These are phyloP conservation scores for Tetrapedia diversipes DNA, from an alignment of 2,888 invertebrate species.

Conservation along the genomic window DNA sequence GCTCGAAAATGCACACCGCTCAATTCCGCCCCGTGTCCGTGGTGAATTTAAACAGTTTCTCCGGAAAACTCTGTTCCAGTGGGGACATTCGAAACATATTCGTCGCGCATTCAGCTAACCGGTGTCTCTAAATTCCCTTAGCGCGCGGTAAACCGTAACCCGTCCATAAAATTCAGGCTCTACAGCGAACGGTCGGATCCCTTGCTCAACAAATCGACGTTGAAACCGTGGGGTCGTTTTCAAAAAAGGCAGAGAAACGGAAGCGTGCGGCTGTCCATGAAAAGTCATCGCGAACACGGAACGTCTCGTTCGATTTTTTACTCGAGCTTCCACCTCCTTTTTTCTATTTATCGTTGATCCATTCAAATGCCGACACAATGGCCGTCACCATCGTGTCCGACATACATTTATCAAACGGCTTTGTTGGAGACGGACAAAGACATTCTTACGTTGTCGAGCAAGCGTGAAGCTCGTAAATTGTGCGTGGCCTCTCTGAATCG, in stretches of 20 bases:
- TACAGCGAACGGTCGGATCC: background rate
- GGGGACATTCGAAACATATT: conserved; percentile 8
- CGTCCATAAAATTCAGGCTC: conserved; percentile 21
- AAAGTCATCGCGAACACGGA: conserved; percentile 14
- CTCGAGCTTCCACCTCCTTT: background rate
- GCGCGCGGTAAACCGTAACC: background rate
- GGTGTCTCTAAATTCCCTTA: conserved; percentile 27
- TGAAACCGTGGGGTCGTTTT: conserved; percentile 33
- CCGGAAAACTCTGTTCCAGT: background rate
- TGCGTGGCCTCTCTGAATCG: conserved; percentile 2
- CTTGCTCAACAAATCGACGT: conserved; percentile 34
- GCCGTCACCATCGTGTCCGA: conserved; percentile 29
- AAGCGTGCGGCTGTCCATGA: conserved; percentile 9
- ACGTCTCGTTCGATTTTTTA: conserved; percentile 9
- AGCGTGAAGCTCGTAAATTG: conserved; percentile 53
- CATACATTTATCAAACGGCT: conserved; percentile 53
- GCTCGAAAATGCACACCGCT: background rate
- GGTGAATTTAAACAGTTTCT: background rate
- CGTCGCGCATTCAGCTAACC: background rate
- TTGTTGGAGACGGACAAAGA: conserved; percentile 53
- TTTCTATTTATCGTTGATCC: conserved; percentile 32
- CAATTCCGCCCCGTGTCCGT: background rate
- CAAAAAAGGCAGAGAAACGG: conserved; percentile 8
- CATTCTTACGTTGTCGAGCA: conserved; percentile 46
- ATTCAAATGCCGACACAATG: conserved; percentile 60